Evolutionary conservation across 2,888 invertebrate species (phyloP).

Genomic region (Hedya salicella): DNA sequence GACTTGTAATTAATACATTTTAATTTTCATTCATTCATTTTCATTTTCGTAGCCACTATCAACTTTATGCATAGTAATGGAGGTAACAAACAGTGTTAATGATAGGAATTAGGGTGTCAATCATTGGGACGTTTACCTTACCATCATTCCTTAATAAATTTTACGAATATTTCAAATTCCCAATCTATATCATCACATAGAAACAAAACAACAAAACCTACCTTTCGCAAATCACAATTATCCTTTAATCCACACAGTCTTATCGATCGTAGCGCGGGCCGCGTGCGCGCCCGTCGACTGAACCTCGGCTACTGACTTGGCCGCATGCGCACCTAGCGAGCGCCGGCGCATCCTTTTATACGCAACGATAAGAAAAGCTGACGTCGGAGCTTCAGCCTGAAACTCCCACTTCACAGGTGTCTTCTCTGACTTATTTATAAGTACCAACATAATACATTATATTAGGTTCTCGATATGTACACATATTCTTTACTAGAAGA

Average conservation of each 20-base stretch:
- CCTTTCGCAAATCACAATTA: conserved; percentile 6
- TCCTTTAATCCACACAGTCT: conserved; percentile 28
- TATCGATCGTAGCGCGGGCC: conserved; percentile 14
- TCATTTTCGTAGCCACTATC: no score
- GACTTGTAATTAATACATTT: no score
- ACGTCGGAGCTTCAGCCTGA: conserved; percentile 35
- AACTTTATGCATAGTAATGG: no score
- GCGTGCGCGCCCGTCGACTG: conserved; percentile 12
- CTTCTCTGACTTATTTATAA: background rate
- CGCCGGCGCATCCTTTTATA: conserved; percentile 40
- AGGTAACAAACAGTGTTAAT: no score
- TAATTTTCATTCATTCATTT: no score
- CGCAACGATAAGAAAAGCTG: conserved; percentile 30
- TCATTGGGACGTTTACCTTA: no score
- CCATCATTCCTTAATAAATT: no score
- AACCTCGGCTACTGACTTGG: conserved; percentile 20
- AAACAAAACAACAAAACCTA: conserved; percentile 14
- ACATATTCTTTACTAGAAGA: no score
- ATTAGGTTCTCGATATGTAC: background rate
- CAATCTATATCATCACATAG: background rate
- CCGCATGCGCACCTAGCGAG: background rate
- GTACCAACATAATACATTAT: no score
- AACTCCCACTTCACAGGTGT: background rate
- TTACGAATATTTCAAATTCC: background rate
- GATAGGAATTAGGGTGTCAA: no score